A percentile compares a stretch with the other conserved stretches of the same genome.
Conservation (phyloP, 2,113 vertebrate species). For the Oreochromis aureus region DNA sequence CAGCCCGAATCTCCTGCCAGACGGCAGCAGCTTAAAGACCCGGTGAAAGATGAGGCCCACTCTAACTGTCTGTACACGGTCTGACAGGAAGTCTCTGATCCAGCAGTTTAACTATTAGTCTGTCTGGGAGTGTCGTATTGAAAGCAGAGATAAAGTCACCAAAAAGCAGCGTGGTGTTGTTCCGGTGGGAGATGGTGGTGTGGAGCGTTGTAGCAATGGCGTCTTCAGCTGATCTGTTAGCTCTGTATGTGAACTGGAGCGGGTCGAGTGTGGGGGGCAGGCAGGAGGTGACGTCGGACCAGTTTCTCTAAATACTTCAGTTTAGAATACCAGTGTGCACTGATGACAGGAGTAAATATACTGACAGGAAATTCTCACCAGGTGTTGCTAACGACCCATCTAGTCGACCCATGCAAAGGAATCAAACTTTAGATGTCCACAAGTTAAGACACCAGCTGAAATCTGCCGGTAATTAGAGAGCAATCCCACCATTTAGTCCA, state of each 20-base stretch:
- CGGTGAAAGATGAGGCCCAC: fast-evolving
- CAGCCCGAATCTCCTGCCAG: fast-evolving
- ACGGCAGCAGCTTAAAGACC: not conserved
- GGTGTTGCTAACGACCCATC: not conserved
- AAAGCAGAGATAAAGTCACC: not conserved
- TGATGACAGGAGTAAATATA: fast-evolving
- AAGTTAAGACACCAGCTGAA: not conserved
- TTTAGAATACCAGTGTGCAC: not conserved
- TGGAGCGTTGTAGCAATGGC: not conserved
- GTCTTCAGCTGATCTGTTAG: fast-evolving
- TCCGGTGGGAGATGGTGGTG: not conserved
- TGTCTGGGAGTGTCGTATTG: fast-evolving
- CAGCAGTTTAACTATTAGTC: not conserved
- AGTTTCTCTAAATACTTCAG: not conserved
- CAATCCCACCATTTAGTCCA: not conserved
- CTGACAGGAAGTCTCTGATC: not conserved
- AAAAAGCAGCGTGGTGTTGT: fast-evolving
- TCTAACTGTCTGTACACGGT: fast-evolving
- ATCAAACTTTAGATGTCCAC: fast-evolving
- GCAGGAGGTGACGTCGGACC: no score
- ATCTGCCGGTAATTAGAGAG: no score
- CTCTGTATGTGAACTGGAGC: not conserved
- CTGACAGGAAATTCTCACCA: fast-evolving
- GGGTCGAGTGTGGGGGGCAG: not conserved
- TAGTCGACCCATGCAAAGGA: not conserved